A percentile compares a stretch with the other conserved stretches of the same genome.
phyloP scores from a whole-genome alignment of 2,888 invertebrate species.

The Hypercompe scribonia region DNA sequence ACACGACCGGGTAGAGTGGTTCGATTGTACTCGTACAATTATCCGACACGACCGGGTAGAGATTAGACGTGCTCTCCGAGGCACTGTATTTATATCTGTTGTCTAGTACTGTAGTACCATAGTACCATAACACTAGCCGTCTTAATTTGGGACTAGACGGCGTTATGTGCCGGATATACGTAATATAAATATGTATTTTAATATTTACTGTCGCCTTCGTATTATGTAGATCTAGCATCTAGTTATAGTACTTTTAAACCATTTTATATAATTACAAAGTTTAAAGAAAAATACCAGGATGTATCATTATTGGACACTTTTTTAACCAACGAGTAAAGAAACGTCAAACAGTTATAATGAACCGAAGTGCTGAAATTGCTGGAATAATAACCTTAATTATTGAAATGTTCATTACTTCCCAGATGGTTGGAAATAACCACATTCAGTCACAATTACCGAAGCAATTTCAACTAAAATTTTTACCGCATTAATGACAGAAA shows the following conservation, averaged over 20 bases:
- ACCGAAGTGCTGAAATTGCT: neutral
- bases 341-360: neutral
- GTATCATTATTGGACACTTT: neutral
- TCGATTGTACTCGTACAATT: too few species aligned
- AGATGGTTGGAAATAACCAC: constrained; percentile 20
- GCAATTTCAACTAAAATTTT: constrained; percentile 29
- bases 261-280: too few species aligned
- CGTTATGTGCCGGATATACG: too few species aligned
- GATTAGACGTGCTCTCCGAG: too few species aligned
- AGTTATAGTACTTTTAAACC: neutral
- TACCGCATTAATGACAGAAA: constrained; percentile 15
- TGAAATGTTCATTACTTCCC: constrained; percentile 24
- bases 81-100: too few species aligned
- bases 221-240: neutral
- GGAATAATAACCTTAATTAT: constrained; percentile 30
- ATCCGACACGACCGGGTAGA: too few species aligned
- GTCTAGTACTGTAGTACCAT: too few species aligned
- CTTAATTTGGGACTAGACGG: too few species aligned
- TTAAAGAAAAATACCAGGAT: neutral
- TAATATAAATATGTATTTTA: too few species aligned
- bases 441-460: constrained; percentile 28
- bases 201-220: neutral
- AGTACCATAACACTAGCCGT: too few species aligned
- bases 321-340: neutral
- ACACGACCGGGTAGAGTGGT: too few species aligned